Conservation (phyloP, 53 echinoderm and acorn worm genomes). For the Crossaster papposus region DNA sequence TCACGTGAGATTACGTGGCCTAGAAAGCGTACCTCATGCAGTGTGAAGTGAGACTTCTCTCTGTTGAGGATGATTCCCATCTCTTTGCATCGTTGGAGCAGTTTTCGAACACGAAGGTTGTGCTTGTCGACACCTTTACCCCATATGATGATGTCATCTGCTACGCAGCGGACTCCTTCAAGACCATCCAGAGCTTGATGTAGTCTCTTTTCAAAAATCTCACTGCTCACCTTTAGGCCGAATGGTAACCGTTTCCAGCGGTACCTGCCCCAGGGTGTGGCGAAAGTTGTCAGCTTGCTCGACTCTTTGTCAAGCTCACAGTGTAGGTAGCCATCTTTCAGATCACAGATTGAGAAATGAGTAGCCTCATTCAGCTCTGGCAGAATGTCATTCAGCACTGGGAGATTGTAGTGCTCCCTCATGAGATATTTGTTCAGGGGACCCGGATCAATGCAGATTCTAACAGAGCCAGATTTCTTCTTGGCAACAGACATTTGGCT, state of each 20-base stretch:
- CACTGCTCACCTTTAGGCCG: too few relatives aligned
- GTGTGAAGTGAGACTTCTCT: constrained; percentile 62
- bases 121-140: constrained; percentile 54
- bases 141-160: constrained; percentile 67
- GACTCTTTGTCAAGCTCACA: constrained; percentile 64
- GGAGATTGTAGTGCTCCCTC: constrained; percentile 65
- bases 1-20: constrained; percentile 64
- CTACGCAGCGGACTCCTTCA: constrained; percentile 63
- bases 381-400: constrained; percentile 68
- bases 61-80: constrained; percentile 68
- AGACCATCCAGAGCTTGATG: constrained; percentile 65
- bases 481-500: constrained; percentile 61
- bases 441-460: constrained; percentile 72
- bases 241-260: constrained; percentile 66
- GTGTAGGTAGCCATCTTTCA: constrained; percentile 75
- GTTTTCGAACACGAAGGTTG: constrained; percentile 39
- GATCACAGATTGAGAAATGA: constrained; percentile 66
- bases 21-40: constrained; percentile 60
- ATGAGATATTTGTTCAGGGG: constrained; percentile 64
- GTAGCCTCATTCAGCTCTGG: constrained; percentile 54
- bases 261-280: constrained; percentile 67
- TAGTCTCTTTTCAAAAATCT: constrained; percentile 71
- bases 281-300: constrained; percentile 71
- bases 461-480: constrained; percentile 68
- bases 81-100: constrained; percentile 68